phyloP scores from a whole-genome alignment of 1,140 invertebrate species.

The Drosophila sechellia region DNA sequence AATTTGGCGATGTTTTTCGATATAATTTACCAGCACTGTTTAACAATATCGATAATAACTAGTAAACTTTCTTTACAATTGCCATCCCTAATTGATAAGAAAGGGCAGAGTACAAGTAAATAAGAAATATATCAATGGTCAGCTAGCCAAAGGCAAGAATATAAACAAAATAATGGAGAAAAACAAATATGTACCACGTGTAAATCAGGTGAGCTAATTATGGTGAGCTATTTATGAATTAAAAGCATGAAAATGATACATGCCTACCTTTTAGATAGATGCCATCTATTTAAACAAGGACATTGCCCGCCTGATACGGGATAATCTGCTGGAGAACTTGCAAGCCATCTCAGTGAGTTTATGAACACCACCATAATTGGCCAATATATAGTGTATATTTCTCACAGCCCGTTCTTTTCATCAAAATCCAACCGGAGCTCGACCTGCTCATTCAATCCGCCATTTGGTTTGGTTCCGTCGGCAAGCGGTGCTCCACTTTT shows the following conservation, averaged over 20 bases:
- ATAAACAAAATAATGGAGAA: constrained; percentile 74
- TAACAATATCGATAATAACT: not conserved
- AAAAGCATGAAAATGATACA: constrained; percentile 9
- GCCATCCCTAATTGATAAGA: constrained; percentile 50
- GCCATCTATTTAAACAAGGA: constrained; percentile 86
- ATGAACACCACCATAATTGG: not conserved
- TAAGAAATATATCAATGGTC: constrained; percentile 33
- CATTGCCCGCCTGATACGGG: constrained; percentile 86
- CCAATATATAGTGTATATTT: not conserved
- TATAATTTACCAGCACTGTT: not conserved
- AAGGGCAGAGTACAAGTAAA: constrained; percentile 69
- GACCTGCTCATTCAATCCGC: constrained; percentile 86
- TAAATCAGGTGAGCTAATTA: constrained; percentile 84
- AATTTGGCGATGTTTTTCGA: not conserved
- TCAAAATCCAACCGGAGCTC: constrained; percentile 86
- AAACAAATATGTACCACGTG: constrained; percentile 79
- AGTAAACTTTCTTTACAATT: too few relatives aligned
- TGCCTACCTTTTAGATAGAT: constrained; percentile 85
- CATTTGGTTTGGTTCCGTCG: constrained; percentile 87
- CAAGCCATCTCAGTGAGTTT: constrained; percentile 86
- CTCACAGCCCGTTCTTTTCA: constrained; percentile 85
- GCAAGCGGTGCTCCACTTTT: constrained; percentile 86
- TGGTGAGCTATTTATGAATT: not conserved
- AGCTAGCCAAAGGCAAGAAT: constrained; percentile 13
- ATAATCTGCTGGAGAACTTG: constrained; percentile 85